Evolutionary conservation across 2,797 vertebrate genomes (phyloP).

Genomic region (Phalanger gymnotis): DNA sequence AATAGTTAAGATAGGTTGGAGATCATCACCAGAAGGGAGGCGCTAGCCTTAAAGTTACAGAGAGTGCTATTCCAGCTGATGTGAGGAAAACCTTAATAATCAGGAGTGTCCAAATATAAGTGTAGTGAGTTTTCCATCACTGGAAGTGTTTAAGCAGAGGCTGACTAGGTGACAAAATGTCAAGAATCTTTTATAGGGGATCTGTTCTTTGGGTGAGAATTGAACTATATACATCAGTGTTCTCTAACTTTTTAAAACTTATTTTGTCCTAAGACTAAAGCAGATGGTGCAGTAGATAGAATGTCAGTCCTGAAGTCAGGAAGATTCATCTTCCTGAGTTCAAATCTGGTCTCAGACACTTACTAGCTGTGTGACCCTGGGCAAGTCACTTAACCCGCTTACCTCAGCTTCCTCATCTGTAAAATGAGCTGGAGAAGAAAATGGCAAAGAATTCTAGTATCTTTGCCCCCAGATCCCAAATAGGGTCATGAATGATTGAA

Average conservation of each 20-base stretch:
- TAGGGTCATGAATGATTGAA: not conserved
- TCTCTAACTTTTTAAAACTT: not conserved
- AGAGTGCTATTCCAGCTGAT: not conserved
- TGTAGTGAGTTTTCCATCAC: not conserved
- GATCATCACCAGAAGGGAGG: not conserved
- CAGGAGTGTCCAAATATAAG: not conserved
- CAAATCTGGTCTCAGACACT: not conserved
- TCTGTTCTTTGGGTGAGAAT: not conserved
- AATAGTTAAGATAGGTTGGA: not conserved
- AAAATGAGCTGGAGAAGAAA: not conserved
- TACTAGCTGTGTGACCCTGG: not conserved
- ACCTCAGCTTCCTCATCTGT: not conserved
- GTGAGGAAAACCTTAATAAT: not conserved
- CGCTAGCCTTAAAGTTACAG: no score
- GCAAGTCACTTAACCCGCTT: not conserved
- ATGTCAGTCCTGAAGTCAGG: no score
- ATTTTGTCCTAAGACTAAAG: not conserved
- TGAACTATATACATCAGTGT: not conserved
- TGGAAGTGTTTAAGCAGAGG: not conserved
- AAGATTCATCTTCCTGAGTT: not conserved
- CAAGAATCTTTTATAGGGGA: not conserved
- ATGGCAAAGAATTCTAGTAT: not conserved
- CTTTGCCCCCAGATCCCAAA: not conserved
- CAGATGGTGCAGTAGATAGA: no score
- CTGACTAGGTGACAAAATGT: not conserved